Conservation (phyloP, 64 coral and sea anemone genomes). For the Cladopsammia gracilis region DNA sequence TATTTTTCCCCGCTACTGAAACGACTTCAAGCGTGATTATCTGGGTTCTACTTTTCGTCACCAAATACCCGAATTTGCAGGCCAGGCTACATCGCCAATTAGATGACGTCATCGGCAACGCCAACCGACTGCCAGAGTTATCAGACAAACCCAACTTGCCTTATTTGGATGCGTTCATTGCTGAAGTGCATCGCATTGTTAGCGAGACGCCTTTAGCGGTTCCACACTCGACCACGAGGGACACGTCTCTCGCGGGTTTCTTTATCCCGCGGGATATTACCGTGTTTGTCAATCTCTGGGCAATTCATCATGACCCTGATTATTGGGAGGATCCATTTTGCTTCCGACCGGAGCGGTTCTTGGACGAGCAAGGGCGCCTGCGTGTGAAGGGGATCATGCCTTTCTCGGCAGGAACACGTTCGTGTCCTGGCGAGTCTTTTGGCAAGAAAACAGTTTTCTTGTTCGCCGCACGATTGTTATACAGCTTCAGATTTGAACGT, state of each 20-base stretch:
- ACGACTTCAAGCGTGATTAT: neutral
- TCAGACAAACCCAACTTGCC: conserved; percentile 57
- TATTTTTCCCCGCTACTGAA: conserved; percentile 34
- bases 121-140: neutral
- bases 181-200: conserved; percentile 56
- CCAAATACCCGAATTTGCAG: conserved; percentile 52
- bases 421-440: conserved; percentile 67
- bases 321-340: conserved; percentile 71
- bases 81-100: conserved; percentile 48
- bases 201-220: conserved; percentile 48
- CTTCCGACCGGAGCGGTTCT: conserved; percentile 77
- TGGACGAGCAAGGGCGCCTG: conserved; percentile 54
- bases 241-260: conserved; percentile 66
- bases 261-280: conserved; percentile 69
- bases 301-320: conserved; percentile 79
- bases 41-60: conserved; percentile 51
- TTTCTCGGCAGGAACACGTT: conserved; percentile 62
- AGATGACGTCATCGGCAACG: conserved; percentile 34
- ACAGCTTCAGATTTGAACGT: conserved; percentile 55
- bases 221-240: conserved; percentile 40
- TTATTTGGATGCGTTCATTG: conserved; percentile 74
- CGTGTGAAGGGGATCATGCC: conserved; percentile 11
- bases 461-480: conserved; percentile 55
- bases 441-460: conserved; percentile 63
- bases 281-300: conserved; percentile 70